Percentiles rank a stretch among this genome's conserved stretches.
These are phyloP conservation scores for Catocala sponsa DNA, from an alignment of 2,888 invertebrate genomes.

Conservation along the genomic window DNA sequence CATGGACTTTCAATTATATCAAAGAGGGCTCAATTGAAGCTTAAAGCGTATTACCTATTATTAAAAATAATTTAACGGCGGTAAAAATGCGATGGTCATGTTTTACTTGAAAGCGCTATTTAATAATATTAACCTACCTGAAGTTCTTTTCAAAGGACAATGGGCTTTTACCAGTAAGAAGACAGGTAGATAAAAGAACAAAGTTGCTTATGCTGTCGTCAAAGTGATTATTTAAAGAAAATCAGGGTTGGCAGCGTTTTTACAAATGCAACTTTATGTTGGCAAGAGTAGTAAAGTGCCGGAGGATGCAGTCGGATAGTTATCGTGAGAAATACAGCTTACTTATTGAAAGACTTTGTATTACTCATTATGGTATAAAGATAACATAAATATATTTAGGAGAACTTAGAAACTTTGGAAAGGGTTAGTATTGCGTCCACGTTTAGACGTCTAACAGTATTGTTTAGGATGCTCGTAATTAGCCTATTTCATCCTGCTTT, in stretches of 20 bases:
- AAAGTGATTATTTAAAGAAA: constrained; percentile 18
- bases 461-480: no score
- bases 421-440: no score
- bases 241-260: constrained; percentile 15
- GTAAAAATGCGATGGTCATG: no score
- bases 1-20: no score
- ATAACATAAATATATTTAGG: not conserved
- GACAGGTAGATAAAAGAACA: constrained; percentile 43
- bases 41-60: no score
- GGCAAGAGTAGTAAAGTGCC: constrained; percentile 22
- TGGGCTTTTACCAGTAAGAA: constrained; percentile 19
- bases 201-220: constrained; percentile 19
- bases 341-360: not conserved
- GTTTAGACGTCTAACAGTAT: no score
- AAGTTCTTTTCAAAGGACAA: constrained; percentile 31
- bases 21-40: no score
- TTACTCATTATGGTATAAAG: not conserved
- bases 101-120: no score
- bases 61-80: not conserved
- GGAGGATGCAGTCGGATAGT: constrained; percentile 13
- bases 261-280: constrained; percentile 31
- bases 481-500: no score
- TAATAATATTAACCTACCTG: constrained; percentile 25
- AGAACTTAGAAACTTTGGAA: no score
- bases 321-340: constrained; percentile 17